Conservation (phyloP, 2,797 vertebrate genomes). For the Phataginus tricuspis region DNA sequence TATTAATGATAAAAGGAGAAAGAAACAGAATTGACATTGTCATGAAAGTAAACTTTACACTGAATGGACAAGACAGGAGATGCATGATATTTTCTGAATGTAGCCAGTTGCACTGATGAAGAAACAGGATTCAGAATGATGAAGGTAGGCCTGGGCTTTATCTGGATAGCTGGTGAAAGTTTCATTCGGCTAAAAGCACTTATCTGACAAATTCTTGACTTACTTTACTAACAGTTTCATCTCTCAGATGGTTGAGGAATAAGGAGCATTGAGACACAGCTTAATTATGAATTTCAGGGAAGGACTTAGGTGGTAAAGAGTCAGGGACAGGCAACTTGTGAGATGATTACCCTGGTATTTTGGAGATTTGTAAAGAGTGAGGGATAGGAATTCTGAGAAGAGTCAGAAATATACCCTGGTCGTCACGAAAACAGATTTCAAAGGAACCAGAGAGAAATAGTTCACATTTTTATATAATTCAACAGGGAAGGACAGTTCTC, state of each 20-base stretch:
- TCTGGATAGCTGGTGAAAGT: not conserved
- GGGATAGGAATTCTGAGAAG: not conserved
- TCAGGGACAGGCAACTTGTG: constrained; percentile 22
- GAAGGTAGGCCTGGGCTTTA: not conserved
- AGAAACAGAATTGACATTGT: not conserved
- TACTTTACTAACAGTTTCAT: constrained; percentile 28
- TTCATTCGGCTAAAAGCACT: constrained; percentile 53
- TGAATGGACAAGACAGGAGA: not conserved
- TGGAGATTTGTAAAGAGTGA: not conserved
- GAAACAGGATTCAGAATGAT: not conserved
- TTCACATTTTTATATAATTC: constrained; percentile 45
- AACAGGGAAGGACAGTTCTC: not conserved
- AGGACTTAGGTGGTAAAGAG: not conserved
- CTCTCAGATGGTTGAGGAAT: constrained; percentile 1
- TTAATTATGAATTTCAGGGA: constrained; percentile 55
- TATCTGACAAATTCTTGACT: constrained; percentile 51
- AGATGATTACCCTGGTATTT: not conserved
- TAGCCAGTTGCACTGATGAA: not conserved
- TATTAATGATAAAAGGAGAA: not conserved
- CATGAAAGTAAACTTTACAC: not conserved
- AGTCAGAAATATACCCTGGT: not conserved
- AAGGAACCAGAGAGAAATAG: constrained; percentile 54
- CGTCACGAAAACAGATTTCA: constrained; percentile 52
- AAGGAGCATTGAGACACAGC: not conserved
- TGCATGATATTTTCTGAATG: not conserved